These are phyloP conservation scores for Scaptomyza parva DNA, from an alignment of 2,888 invertebrate species.

Conservation along the genomic window DNA sequence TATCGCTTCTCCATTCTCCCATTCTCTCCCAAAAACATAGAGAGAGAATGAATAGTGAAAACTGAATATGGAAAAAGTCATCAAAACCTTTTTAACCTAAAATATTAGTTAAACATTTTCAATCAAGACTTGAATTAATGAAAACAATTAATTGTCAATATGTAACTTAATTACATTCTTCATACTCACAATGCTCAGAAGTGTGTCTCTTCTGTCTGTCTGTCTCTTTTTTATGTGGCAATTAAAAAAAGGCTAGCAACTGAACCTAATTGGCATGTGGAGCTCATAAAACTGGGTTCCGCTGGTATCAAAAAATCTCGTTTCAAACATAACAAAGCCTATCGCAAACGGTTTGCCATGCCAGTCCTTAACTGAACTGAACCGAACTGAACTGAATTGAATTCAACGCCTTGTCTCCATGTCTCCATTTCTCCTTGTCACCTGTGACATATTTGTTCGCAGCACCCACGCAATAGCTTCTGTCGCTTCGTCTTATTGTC, in stretches of 20 bases:
- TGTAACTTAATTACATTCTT: too few species aligned
- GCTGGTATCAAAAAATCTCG: conserved; percentile 22
- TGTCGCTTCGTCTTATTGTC: conserved; percentile 24
- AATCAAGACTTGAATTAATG: too few species aligned
- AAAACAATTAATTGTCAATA: too few species aligned
- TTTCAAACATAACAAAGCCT: conserved; percentile 6
- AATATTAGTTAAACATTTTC: too few species aligned
- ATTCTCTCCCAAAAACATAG: background rate
- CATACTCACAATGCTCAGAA: too few species aligned
- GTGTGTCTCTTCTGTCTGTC: background rate
- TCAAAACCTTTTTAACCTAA: too few species aligned
- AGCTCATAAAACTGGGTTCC: conserved; percentile 2
- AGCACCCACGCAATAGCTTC: conserved; percentile 29
- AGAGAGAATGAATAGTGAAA: background rate
- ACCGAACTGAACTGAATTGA: too few species aligned
- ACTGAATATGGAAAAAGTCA: conserved; percentile 20
- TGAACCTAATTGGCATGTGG: conserved; percentile 39
- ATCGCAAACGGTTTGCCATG: conserved; percentile 17
- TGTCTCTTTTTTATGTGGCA: background rate
- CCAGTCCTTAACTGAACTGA: conserved; percentile 1
- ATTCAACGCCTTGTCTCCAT: conserved; percentile 21
- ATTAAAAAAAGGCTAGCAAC: conserved; percentile 35
- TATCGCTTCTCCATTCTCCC: conserved; percentile 25
- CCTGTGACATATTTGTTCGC: conserved; percentile 10
- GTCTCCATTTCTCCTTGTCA: too few species aligned